Conservation (phyloP, 2,113 vertebrate species). For the Elgaria multicarinata region DNA sequence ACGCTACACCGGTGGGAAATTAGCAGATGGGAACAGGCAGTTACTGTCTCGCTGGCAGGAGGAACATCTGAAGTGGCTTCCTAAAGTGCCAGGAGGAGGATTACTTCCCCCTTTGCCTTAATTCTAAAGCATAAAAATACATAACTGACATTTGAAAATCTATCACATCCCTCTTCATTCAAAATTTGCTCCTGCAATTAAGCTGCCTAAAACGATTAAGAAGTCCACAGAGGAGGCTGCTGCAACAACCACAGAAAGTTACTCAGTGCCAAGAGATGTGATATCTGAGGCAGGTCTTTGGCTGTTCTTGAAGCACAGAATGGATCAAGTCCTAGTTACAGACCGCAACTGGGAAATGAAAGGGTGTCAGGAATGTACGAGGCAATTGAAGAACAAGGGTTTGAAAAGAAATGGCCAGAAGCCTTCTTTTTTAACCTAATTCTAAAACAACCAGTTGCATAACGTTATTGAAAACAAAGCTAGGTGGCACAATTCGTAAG, state of each 20-base stretch:
- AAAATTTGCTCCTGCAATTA: slow-evolving; percentile 50
- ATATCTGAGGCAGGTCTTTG: slow-evolving; percentile 47
- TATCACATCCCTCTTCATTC: slow-evolving; percentile 45
- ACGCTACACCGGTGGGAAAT: slow-evolving; percentile 31
- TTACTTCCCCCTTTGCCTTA: slow-evolving; percentile 16
- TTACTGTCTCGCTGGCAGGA: slow-evolving; percentile 19
- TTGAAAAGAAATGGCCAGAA: background rate
- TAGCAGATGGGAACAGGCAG: slow-evolving; percentile 40
- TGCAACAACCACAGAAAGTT: background rate
- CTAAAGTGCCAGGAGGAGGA: background rate
- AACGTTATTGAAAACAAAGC: rapidly evolving
- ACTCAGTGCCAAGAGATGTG: slow-evolving; percentile 32
- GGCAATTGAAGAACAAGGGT: background rate
- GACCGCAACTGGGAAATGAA: background rate
- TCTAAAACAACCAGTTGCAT: rapidly evolving
- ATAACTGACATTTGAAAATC: slow-evolving; percentile 54
- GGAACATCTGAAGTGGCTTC: slow-evolving; percentile 32
- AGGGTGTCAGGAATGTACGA: background rate
- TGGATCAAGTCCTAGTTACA: slow-evolving; percentile 3
- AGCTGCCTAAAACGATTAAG: slow-evolving; percentile 47
- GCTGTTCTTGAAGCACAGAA: slow-evolving; percentile 27
- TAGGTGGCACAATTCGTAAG: rapidly evolving
- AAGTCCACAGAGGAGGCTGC: background rate
- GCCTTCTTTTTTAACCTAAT: rapidly evolving
- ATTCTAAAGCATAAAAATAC: slow-evolving; percentile 54